These are phyloP conservation scores for Trachelipus rathkii DNA, from an alignment of 1,140 invertebrate genomes.

Conservation along the genomic window DNA sequence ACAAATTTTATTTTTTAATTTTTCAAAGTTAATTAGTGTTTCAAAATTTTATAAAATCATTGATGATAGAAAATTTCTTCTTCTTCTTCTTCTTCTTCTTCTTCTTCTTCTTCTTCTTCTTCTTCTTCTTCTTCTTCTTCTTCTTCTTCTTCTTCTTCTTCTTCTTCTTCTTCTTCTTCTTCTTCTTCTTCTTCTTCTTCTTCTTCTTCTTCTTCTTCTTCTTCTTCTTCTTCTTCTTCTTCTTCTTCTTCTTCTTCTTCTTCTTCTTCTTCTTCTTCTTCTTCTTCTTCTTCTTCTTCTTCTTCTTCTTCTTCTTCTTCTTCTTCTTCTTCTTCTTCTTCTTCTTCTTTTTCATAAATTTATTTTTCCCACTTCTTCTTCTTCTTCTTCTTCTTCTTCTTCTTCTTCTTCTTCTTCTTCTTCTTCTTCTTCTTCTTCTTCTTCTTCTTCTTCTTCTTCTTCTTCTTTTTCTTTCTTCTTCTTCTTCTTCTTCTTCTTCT, in stretches of 20 bases:
- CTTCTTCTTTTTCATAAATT: neutral
- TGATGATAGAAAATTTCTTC: too few relatives aligned
- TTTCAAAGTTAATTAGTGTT: too few relatives aligned
- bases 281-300: neutral
- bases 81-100: too few relatives aligned
- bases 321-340: neutral
- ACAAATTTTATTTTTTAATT: too few relatives aligned
- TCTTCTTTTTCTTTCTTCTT: neutral
- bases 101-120: too few relatives aligned
- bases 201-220: conserved; percentile 9
- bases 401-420: conserved; percentile 9
- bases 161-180: too few relatives aligned
- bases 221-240: neutral
- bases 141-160: conserved; percentile 9
- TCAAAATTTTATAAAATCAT: too few relatives aligned
- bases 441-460: too few relatives aligned
- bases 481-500: too few relatives aligned
- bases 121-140: conserved; percentile 9
- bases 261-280: neutral
- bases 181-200: conserved; percentile 9
- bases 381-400: neutral
- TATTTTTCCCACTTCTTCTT: conserved; percentile 6
- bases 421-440: conserved; percentile 9
- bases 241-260: neutral
- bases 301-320: neutral